Percentiles rank a stretch among this genome's conserved stretches.
Conservation (phyloP, 2,888 invertebrate species). For the Anodontia alba region DNA sequence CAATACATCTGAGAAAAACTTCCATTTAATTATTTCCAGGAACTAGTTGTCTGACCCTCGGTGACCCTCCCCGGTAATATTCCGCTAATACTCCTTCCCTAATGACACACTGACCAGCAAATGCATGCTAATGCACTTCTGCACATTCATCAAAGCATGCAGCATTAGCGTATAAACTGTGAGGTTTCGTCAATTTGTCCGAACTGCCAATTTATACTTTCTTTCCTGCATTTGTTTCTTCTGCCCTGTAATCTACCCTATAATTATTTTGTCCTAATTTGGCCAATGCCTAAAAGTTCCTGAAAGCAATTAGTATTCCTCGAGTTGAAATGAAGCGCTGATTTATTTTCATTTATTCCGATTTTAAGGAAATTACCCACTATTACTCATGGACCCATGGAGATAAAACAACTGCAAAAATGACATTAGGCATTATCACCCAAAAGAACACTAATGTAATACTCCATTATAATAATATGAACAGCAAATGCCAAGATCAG, state of each 20-base stretch:
- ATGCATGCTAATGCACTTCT: conserved; percentile 15
- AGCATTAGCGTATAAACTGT: not conserved
- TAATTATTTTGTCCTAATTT: conserved; percentile 4
- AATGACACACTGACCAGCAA: not conserved
- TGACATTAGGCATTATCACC: too few species aligned
- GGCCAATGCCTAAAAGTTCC: not conserved
- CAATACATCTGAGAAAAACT: not conserved
- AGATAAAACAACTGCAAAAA: not conserved
- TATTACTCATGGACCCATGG: not conserved
- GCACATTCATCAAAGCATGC: not conserved
- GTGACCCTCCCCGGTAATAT: not conserved
- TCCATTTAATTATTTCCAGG: conserved; percentile 6
- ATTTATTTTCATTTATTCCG: conserved; percentile 4
- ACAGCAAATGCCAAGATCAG: too few species aligned
- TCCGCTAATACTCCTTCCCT: not conserved
- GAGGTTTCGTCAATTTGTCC: not conserved
- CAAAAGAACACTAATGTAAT: too few species aligned
- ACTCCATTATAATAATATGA: too few species aligned
- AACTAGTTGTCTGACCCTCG: not conserved
- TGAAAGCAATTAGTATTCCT: not conserved
- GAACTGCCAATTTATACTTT: not conserved
- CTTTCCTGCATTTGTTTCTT: not conserved
- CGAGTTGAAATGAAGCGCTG: not conserved
- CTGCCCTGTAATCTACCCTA: not conserved
- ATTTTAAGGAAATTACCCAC: conserved; percentile 11